Evolutionary conservation across 2,113 vertebrate genomes (phyloP), one percentile per base, ranked within the genome.

Genomic region (Mastomys coucha): DNA sequence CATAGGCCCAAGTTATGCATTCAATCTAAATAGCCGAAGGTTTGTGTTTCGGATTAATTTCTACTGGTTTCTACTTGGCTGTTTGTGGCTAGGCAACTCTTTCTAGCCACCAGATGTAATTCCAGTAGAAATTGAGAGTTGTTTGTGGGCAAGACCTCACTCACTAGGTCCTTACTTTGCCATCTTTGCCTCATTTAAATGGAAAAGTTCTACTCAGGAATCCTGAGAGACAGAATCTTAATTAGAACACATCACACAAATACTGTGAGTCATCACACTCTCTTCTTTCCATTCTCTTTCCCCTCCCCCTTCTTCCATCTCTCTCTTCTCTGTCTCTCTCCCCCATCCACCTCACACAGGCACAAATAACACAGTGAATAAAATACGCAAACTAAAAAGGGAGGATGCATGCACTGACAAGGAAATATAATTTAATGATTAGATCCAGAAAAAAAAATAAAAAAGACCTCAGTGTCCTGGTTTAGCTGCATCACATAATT

Each of bases 371-470:
- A 33, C 5, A 42, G 2, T 86, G 42, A 86, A 28, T 33, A 36
- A 20, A 67, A 24, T 51, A 91, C 88, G 78, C 56, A 94, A 94
- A 81, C 92, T 91, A n/a, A 82, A 77, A 92, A 95, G 42, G 6
- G 26, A 80, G 10, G 1, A 78, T 58, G 20, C 2, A 85, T 76
- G 36, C 56, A 19, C 12, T 88, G 56, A 91, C 56, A 90, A 58
- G 80, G 69, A 93, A 86, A 91, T 53, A 67, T 22, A 65, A 58
- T 88, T 97, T 93, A 89, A 89, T 20, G 89, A 4, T 28, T 69
- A 11, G 2, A 81, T 17, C 45, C 26, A 96, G 39, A 53, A 56
- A 39, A 93, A 78, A 28, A 85, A 65, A 28, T 11, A 53, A 53
- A 51, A 53, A 56, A 65, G 78, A 1, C 22, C 85, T 53, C 6